A percentile compares a stretch with the other conserved stretches of the same genome.
These are phyloP conservation scores for Tinea trinotella DNA, from an alignment of 2,888 invertebrate species.

Conservation along the genomic window DNA sequence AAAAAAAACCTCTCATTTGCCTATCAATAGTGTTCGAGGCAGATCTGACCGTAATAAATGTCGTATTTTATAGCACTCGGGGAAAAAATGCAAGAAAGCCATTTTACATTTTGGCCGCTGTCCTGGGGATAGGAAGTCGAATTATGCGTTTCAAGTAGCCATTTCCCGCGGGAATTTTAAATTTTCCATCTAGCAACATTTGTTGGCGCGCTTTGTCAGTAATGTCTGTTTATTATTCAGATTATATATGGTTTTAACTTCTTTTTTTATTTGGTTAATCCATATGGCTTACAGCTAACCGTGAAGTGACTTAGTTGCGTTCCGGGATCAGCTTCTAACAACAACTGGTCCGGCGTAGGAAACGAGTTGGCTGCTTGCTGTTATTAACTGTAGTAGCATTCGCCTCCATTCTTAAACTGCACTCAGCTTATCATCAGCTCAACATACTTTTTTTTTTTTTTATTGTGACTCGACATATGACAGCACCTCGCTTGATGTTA, in stretches of 20 bases:
- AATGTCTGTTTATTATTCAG: slow-evolving; percentile 5
- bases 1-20: slow-evolving; percentile 72
- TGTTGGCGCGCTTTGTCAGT: slow-evolving; percentile 20
- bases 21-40: slow-evolving; percentile 72
- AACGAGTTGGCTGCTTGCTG: too few species aligned
- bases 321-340: too few species aligned
- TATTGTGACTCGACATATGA: too few species aligned
- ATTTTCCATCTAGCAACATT: slow-evolving; percentile 33
- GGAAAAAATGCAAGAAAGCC: slow-evolving; percentile 69
- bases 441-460: too few species aligned
- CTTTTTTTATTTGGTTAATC: background rate
- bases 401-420: too few species aligned
- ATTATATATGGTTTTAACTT: background rate
- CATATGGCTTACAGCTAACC: too few species aligned
- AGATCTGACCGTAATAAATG: slow-evolving; percentile 73
- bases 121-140: slow-evolving; percentile 63
- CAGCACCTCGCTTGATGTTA: too few species aligned
- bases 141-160: slow-evolving; percentile 61
- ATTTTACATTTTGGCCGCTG: slow-evolving; percentile 67
- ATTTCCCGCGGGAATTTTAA: slow-evolving; percentile 58
- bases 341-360: too few species aligned
- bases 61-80: slow-evolving; percentile 70
- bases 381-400: too few species aligned
- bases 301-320: too few species aligned
- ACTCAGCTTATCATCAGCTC: too few species aligned